Base-by-base conservation (phyloP, 2,888 invertebrate genomes). In the Melanchra persicariae region DNA sequence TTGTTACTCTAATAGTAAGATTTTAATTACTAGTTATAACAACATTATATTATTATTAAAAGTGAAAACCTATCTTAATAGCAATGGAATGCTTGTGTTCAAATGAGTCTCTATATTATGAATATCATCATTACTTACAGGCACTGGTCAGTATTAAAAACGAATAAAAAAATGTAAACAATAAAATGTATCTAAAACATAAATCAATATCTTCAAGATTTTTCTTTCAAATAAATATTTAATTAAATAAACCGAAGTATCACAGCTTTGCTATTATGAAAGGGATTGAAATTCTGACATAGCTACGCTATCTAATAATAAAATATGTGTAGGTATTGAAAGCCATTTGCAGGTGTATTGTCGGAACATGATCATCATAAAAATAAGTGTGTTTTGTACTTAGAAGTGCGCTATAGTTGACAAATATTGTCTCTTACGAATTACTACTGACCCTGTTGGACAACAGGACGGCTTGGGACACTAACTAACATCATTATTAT, bases 61-160 rank as follows among this genome's bases (percentile, higher is more conserved):
- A 87, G 86, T 81, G 85, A 82, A 85, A 88, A 86, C 83, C 86
- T 85, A 85, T 65, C 83, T 87, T 73, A 79, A 43, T 58, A 86
- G 80, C 83, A 85, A 82, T 80, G 82, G 84, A 85, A 86, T 85
- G 85, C 81, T 78, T 70, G 85, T 81, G 72, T 86, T 75, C 51
- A 77, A 77, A 81, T 82, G 85, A 85, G 79, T 85, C 81, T 83
- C 81, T 84, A 85, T 83, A 84, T 69, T 87, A 92, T 94, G 95
- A 95, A 95, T 96, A 95, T 95, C 90, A 91, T 94, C 89, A 89
- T 88, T 85, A 91, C 95, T 95, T 95, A 92, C 95, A 96, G 95
- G 95, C 94, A 95, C 95, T 95, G 95, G 91, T 91, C 78, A 82
- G 82, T 88, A 88, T 87, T 88, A 82, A 84, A 84, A 87, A 82